Base-by-base conservation (phyloP, 2,888 invertebrate genomes). In the Lobophora halterata region DNA sequence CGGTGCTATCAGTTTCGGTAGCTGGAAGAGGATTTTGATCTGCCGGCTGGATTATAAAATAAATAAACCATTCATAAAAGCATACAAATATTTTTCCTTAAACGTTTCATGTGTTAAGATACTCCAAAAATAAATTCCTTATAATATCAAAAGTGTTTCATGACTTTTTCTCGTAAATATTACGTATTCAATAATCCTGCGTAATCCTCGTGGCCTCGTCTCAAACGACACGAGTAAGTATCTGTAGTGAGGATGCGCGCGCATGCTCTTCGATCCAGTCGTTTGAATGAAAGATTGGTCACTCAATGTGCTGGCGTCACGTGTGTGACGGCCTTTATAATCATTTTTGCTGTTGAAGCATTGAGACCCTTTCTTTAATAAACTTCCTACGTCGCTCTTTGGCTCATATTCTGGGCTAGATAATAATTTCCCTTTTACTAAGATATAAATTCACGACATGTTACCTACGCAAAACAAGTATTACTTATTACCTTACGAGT, bases 251-350 rank as follows among this genome's bases (percentile, higher is more conserved):
- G 49, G 43, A 35, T 83, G 85, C 85, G 85, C 85, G 85, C 85
- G 85, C 83, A 85, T 28, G 46, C 55, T 52, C 75, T 75, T 79
- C 85, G 85, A 83, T 85, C 83, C 79, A 61, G 55, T 52, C 55
- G 64, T 72, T 67, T 83, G 74, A 82, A 83, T 82, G 82, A 81
- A 80, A 70, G 65, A 62, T 65, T 65, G 69, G 71, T 67, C 71
- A 73, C 71, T 69, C 64, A 64, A 56, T 55, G 58, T 58, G 55
- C 55, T 57, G 58, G 48, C 55, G 61, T 60, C 66, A 63, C 63
- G 65, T 66, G 61, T 65, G 60, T 17, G 25, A 21, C 25, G 32
- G 31, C 37, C 44, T 46, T 41, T 42, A 52, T 48, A 31, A 34
- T 26, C 29, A 30, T 35, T 45, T 37, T 33, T 35, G 28, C 45